phyloP scores from a whole-genome alignment of 2,888 invertebrate species.

The Pecten maximus region DNA sequence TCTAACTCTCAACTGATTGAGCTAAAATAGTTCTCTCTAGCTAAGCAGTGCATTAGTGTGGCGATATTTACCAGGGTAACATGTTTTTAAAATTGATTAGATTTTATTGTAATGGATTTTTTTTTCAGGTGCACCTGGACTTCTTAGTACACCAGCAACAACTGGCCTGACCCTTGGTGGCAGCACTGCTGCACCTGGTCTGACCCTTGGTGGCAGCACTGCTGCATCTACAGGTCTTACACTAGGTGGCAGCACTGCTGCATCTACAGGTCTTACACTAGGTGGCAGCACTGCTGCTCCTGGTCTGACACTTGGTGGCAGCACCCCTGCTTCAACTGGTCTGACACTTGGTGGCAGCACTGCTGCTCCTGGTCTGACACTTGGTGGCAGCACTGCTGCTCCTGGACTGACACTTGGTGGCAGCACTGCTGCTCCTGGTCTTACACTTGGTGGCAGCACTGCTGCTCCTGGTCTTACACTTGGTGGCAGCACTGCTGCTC shows the following conservation, averaged over 20 bases:
- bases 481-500: conserved; percentile 37
- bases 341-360: conserved; percentile 39
- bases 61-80: no score
- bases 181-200: conserved; percentile 58
- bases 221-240: background rate
- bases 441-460: conserved; percentile 45
- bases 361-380: background rate
- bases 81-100: no score
- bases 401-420: conserved; percentile 35
- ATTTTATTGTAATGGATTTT: no score
- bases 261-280: conserved; percentile 45
- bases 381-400: conserved; percentile 20
- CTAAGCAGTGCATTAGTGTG: no score
- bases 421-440: conserved; percentile 39
- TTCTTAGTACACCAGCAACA: conserved; percentile 9
- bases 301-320: conserved; percentile 39
- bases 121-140: background rate
- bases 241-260: conserved; percentile 39
- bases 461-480: conserved; percentile 44
- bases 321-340: conserved; percentile 21
- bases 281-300: conserved; percentile 38
- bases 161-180: conserved; percentile 53
- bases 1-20: no score
- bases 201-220: conserved; percentile 40
- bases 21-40: no score